Base-by-base conservation (phyloP, 2,888 invertebrate genomes). In the Sinopyrophorus schimmeli region DNA sequence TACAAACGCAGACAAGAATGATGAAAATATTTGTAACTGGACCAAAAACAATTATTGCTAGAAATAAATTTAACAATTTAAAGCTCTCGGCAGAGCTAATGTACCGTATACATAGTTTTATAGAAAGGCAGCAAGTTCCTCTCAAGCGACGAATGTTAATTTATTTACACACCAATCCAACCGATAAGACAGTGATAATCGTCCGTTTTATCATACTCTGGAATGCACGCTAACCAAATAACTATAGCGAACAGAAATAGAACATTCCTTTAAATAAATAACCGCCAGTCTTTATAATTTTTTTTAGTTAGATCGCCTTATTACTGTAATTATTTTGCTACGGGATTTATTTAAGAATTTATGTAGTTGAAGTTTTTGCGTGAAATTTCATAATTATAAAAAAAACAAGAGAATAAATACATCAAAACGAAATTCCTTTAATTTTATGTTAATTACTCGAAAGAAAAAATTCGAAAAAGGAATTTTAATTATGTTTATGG, bases 401-500 rank as follows among this genome's bases (percentile, higher is more conserved):
- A 20, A 20, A 10, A 24, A 24, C n/a, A n/a, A n/a, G 24, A 30
- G 39, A n/a, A 26, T 31, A 40, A 42, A 42, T 27, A 42, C 30
- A n/a, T n/a, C 10, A 41, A 41, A 41, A 31, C 24, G 42, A 16
- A 42, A 32, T 42, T 42, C 34, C 34, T 34, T 34, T 15, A n/a
- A 42, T 42, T 42, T 34, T 42, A 42, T 42, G 34, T 18, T 42
- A 42, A 42, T 31, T 42, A 23, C 23, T 12, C 30, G 17, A 34
- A 23, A 20, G 23, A 26, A 42, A 24, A 42, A 42, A 34, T 27
- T 34, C 42, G 26, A 34, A 20, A 24, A 11, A 34, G 42, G 42
- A 42, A 42, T 42, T 42, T 42, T 42, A 42, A 42, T 42, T 42
- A 42, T 21, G 17, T 12, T 42, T 34, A 24, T 21, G 23, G 9